A percentile compares a stretch with the other conserved stretches of the same genome.
Evolutionary conservation across 2,888 invertebrate genomes (phyloP).

Genomic region (Leptinotarsa haldemani): DNA sequence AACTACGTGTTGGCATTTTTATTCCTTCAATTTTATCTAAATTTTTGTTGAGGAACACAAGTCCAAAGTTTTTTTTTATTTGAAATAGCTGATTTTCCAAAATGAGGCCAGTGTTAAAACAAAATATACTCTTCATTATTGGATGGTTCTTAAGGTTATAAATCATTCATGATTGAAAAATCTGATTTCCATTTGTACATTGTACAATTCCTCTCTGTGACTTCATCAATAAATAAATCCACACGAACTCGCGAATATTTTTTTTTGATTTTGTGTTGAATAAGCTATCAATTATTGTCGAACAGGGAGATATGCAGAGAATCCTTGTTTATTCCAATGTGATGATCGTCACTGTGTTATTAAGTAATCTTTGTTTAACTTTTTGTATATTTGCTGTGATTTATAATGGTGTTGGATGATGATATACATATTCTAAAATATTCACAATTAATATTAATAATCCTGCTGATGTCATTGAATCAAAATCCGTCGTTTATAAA

Average conservation of each 20-base stretch:
- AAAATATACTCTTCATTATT: no score
- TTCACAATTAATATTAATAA: conserved; percentile 50
- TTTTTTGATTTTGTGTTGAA: not conserved
- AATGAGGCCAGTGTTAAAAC: not conserved
- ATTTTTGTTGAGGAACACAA: no score
- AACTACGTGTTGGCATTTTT: no score
- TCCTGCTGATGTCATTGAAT: conserved; percentile 50
- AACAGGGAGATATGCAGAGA: conserved; percentile 64
- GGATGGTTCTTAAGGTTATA: no score
- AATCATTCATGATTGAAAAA: not conserved
- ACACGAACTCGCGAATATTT: not conserved
- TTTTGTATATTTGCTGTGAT: conserved; percentile 64
- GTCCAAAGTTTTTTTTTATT: not conserved
- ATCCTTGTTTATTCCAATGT: conserved; percentile 57
- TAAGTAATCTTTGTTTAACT: conserved; percentile 56
- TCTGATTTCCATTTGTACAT: not conserved
- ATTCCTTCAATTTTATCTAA: no score
- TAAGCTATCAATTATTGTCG: conserved; percentile 56
- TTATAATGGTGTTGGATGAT: conserved; percentile 61
- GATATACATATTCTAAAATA: conserved; percentile 62
- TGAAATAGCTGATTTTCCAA: not conserved
- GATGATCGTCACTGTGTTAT: conserved; percentile 58
- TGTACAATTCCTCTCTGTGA: not conserved
- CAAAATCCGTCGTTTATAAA: conserved; percentile 41
- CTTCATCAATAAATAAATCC: not conserved